phyloP scores from a whole-genome alignment of 2,113 vertebrate species.

The Cromileptes altivelis region DNA sequence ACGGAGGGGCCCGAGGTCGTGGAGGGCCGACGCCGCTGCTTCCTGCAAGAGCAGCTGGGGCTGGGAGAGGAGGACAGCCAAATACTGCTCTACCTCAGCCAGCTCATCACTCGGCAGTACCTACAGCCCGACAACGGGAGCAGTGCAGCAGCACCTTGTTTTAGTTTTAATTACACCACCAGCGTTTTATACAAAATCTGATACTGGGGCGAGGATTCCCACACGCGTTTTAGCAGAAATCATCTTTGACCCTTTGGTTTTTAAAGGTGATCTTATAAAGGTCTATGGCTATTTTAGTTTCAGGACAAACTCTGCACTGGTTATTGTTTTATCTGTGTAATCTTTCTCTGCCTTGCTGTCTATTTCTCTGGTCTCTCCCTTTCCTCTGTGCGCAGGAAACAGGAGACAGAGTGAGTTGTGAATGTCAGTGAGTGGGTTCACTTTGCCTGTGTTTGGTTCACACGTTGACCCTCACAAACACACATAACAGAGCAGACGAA shows the following conservation, averaged over 20 bases:
- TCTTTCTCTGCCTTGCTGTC: slow-evolving; percentile 50
- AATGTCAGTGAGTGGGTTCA: slow-evolving; percentile 44
- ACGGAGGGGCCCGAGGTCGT: slow-evolving; percentile 76
- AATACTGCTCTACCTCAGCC: slow-evolving; percentile 93
- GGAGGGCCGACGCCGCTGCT: slow-evolving; percentile 73
- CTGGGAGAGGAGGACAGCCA: slow-evolving; percentile 90
- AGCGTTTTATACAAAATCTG: slow-evolving; percentile 98
- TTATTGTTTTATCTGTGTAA: slow-evolving; percentile 49
- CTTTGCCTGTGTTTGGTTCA: slow-evolving; percentile 26
- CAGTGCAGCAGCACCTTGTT: slow-evolving; percentile 77
- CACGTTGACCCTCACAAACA: slow-evolving; percentile 31
- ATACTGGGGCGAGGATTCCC: slow-evolving; percentile 45
- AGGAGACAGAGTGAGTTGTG: slow-evolving; percentile 27
- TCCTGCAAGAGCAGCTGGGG: slow-evolving; percentile 89
- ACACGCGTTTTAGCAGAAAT: slow-evolving; percentile 38
- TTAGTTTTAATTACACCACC: slow-evolving; percentile 95
- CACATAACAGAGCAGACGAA: slow-evolving; percentile 9
- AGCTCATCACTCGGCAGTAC: slow-evolving; percentile 93
- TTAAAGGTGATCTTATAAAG: slow-evolving; percentile 33
- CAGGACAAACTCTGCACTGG: slow-evolving; percentile 45
- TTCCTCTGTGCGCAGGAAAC: slow-evolving; percentile 31
- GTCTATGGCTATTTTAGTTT: slow-evolving; percentile 49
- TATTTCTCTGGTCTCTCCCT: slow-evolving; percentile 18
- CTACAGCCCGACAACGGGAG: slow-evolving; percentile 82
- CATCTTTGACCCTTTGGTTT: slow-evolving; percentile 41